phyloP scores from a whole-genome alignment of 2,113 vertebrate genomes.

The Haplochromis burtoni region DNA sequence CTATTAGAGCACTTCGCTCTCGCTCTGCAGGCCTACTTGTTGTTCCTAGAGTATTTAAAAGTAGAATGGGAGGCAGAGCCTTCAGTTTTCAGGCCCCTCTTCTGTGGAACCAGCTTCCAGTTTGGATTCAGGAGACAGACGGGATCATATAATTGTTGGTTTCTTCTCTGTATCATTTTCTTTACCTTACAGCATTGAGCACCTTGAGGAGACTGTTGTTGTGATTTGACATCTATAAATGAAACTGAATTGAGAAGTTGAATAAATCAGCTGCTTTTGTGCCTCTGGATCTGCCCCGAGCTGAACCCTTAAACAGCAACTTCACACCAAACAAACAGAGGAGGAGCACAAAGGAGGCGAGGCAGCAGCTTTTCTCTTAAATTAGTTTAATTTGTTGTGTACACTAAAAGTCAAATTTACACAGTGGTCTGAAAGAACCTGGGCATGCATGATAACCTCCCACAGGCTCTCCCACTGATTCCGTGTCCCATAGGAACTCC shows the following conservation, averaged over 20 bases:
- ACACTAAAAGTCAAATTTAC: conserved; percentile 98
- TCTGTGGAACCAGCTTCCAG: background rate
- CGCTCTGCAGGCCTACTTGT: background rate
- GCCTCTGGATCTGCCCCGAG: background rate
- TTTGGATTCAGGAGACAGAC: background rate
- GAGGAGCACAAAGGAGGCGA: background rate
- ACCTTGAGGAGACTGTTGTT: background rate
- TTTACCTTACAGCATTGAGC: background rate
- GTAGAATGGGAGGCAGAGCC: background rate
- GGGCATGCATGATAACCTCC: conserved; percentile 88
- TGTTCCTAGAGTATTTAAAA: background rate
- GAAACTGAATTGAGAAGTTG: background rate
- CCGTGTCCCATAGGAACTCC: conserved; percentile 91
- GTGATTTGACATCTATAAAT: background rate
- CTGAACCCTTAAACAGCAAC: background rate
- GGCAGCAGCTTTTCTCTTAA: conserved; percentile 76
- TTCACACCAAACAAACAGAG: background rate
- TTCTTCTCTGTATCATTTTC: background rate
- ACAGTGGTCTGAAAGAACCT: conserved; percentile 89
- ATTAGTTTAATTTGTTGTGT: conserved; percentile 97
- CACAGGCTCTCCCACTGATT: conserved; percentile 84
- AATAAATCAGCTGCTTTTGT: background rate
- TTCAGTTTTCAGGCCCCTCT: background rate
- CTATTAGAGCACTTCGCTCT: background rate
- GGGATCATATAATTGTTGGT: background rate